Evolutionary conservation across 2,888 invertebrate species (phyloP).

Genomic region (Herminia tarsipennalis): DNA sequence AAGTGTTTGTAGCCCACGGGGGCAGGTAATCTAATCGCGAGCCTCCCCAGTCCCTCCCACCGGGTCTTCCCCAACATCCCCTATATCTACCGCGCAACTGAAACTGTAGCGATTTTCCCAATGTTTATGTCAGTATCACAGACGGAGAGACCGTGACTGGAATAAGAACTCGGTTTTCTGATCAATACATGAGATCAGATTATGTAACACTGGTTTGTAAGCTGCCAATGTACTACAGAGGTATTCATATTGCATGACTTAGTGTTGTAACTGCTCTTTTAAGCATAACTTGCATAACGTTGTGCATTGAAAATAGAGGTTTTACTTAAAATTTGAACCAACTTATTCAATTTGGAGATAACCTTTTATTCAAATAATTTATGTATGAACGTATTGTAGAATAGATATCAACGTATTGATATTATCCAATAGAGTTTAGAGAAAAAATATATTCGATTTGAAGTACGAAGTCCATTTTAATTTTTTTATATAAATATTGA

Average conservation of each 20-base stretch:
- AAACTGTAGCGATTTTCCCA: conserved; percentile 66
- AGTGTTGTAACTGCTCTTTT: no score
- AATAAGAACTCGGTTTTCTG: conserved; percentile 35
- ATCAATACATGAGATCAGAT: conserved; percentile 38
- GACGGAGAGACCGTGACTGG: conserved; percentile 50
- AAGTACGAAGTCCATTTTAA: no score
- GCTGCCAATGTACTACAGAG: conserved; percentile 28
- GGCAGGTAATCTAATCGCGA: conserved; percentile 79
- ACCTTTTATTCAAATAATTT: no score
- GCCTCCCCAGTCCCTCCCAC: conserved; percentile 21
- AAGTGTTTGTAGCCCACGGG: conserved; percentile 80
- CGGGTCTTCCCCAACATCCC: conserved; percentile 5
- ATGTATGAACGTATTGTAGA: no score
- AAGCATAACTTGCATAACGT: no score
- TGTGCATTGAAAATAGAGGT: no score
- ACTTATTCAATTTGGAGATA: no score
- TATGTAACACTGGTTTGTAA: conserved; percentile 31
- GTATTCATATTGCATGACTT: conserved; percentile 2
- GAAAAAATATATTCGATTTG: no score
- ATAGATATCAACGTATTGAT: no score
- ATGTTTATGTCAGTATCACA: conserved; percentile 79
- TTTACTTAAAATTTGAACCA: no score
- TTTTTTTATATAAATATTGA: no score
- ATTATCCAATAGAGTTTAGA: no score
- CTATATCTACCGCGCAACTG: conserved; percentile 22